Base-by-base conservation (phyloP, 2,797 vertebrate genomes). In the Jordanella pulchra region DNA sequence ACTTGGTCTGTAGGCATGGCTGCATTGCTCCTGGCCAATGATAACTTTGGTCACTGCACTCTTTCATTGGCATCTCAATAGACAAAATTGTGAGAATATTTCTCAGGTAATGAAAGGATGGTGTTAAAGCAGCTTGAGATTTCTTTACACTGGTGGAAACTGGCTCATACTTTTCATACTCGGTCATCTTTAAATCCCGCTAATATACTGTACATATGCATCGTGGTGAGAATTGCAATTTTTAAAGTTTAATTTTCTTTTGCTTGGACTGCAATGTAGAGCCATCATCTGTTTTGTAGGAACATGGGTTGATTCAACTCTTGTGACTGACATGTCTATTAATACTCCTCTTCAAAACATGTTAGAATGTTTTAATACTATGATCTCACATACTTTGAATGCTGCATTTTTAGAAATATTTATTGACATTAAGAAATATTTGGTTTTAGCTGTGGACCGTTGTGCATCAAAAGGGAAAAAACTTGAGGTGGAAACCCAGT, bases 381-480 rank as follows among this genome's bases (percentile, higher is more conserved):
- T 90, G 86, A 88, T 77, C 77, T 89, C 88, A 92, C 77, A 80
- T 76, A 74, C 76, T 84, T 69, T 63, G 47, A 82, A 66, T 80
- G 50, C 83, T 65, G 45, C 79, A 71, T 85, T 87, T 90, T 80
- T 64, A 35, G 82, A 50, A 61, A 18, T 77, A 73, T 89, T 84
- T 86, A 86, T 89, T 68, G 71, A 77, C 63, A 74, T 80, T 80
- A 67, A 73, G 73, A 56, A 88, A 76, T 69, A 82, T 83, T 82
- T 87, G 75, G 71, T 78, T 85, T 77, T 65, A 69, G 78, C 64
- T 71, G 42, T 35, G 61, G 66, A 56, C 54, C 45, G 27, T 84
- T 82, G 64, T 58, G 66, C 65, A 27, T 79, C 69, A 66, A 72
- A 60, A 75, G 53, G 63, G 65, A 7, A 58, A 53, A 39, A 83